These are phyloP conservation scores for Caenorhabditis wallacei DNA, from an alignment of 2,888 invertebrate genomes.

Conservation along the genomic window DNA sequence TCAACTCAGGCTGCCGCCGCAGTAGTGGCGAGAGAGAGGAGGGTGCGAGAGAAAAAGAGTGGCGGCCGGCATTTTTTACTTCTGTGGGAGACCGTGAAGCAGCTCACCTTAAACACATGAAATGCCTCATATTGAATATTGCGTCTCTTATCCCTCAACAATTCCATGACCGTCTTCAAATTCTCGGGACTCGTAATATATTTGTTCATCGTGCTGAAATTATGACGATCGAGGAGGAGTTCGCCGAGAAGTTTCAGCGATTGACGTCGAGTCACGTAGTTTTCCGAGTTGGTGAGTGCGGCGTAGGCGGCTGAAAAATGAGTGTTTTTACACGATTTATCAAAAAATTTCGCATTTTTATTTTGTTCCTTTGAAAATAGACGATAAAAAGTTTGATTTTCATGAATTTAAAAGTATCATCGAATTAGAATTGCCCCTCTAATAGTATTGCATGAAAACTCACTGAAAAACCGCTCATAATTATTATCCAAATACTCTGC, in stretches of 20 bases:
- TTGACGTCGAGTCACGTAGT: constrained; percentile 98
- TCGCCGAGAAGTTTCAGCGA: constrained; percentile 98
- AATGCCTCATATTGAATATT: constrained; percentile 99
- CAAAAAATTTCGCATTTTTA: too few species aligned
- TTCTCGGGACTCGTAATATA: constrained; percentile 95
- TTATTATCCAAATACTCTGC: constrained; percentile 99
- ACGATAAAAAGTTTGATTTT: too few species aligned
- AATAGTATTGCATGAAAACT: constrained; percentile 1
- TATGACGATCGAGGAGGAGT: constrained; percentile 96
- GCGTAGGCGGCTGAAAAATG: constrained; percentile 89
- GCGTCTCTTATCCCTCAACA: constrained; percentile 98
- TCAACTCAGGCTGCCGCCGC: too few species aligned
- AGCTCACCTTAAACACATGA: constrained; percentile 99
- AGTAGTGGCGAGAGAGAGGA: too few species aligned
- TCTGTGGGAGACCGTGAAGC: too few species aligned
- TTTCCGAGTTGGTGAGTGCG: constrained; percentile 97
- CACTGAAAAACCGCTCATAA: constrained; percentile 97
- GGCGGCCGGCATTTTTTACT: too few species aligned
- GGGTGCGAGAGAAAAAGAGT: too few species aligned
- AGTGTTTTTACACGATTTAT: too few species aligned
- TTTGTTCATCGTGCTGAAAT: constrained; percentile 93
- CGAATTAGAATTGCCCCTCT: too few species aligned
- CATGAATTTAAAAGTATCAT: background rate
- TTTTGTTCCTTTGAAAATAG: too few species aligned
- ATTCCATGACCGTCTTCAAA: constrained; percentile 99